A percentile compares a stretch with the other conserved stretches of the same genome.
Conservation (phyloP, 2,888 invertebrate genomes). For the Euphydryas editha region DNA sequence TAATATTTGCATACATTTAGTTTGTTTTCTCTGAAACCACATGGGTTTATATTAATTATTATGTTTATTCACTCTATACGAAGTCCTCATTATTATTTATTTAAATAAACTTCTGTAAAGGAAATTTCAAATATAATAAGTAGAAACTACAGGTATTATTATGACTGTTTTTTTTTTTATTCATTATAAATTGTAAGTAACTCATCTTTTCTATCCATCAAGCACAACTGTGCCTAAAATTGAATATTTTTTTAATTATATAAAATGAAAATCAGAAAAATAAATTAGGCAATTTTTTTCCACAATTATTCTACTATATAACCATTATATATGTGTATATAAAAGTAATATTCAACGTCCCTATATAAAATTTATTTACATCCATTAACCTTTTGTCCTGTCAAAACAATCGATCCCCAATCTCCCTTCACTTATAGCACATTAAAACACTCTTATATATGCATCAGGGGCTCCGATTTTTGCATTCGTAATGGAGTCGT, state of each 20-base stretch:
- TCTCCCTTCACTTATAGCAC: conserved; percentile 51
- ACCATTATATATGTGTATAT: no score
- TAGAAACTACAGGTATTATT: no score
- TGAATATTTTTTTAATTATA: no score
- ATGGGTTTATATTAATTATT: conserved; percentile 28
- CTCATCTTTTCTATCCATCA: no score
- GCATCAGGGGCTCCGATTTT: conserved; percentile 76
- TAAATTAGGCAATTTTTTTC: no score
- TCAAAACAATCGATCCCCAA: conserved; percentile 37
- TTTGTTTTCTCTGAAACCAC: conserved; percentile 29
- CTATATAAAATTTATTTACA: conserved; percentile 23
- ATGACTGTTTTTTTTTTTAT: no score
- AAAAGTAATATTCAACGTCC: no score
- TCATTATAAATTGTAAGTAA: no score
- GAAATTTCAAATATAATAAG: no score
- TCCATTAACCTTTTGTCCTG: conserved; percentile 33
- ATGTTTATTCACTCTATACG: conserved; percentile 22
- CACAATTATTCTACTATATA: no score
- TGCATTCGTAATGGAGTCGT: conserved; percentile 80
- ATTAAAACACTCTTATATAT: conserved; percentile 64
- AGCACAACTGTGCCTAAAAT: no score
- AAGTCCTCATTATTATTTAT: conserved; percentile 21
- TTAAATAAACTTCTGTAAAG: conserved; percentile 10
- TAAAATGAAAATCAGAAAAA: no score
- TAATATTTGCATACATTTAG: conserved; percentile 23